Evolutionary conservation across 2,888 invertebrate genomes (phyloP), one percentile per base, ranked within the genome.

Genomic region (Lordiphosa fenestrarum): DNA sequence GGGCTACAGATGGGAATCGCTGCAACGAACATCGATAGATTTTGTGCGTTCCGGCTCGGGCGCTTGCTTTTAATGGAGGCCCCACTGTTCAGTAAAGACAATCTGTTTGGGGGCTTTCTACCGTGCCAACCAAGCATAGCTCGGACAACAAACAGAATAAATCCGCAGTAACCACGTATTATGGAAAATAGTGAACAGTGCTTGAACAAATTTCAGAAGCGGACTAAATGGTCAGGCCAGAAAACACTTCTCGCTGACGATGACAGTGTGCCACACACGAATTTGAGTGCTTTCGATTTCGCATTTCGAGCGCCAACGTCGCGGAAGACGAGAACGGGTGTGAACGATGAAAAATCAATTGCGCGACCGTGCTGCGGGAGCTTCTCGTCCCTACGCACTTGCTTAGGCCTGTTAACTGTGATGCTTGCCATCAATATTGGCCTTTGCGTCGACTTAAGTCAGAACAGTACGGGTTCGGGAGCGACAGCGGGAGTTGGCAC

Each of bases 291-390:
- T 44, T 5, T 46, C 4, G 5, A 15, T 44, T 36, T 25, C 6
- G 7, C 33, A n/a, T 6, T 46, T 21, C n/a, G n/a, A 6, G n/a
- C 21, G 35, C 33, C 13, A 36, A 6, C n/a, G 19, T n/a, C 19
- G 42, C 38, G 12, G n/a, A 33, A 12, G 15, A 12, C 36, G 21
- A 21, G 13, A 52, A 53, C 70, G 57, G 52, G 67, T 64, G 74
- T 70, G 56, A 72, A 68, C 82, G 63, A 68, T 68, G 73, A 58
- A 83, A 85, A 85, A 82, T 83, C 77, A 77, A 81, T 83, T 67
- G 55, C 46, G 53, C 56, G 52, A 36, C 47, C n/a, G 37, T 53
- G 30, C 19, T 19, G 9, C 12, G 12, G 41, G 37, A 15, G 37
- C 13, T 2, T 33, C 33, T 44, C 21, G 15, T 6, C 35, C 35